Evolutionary conservation across 1,140 invertebrate species (phyloP).

Genomic region (Apis dorsata): DNA sequence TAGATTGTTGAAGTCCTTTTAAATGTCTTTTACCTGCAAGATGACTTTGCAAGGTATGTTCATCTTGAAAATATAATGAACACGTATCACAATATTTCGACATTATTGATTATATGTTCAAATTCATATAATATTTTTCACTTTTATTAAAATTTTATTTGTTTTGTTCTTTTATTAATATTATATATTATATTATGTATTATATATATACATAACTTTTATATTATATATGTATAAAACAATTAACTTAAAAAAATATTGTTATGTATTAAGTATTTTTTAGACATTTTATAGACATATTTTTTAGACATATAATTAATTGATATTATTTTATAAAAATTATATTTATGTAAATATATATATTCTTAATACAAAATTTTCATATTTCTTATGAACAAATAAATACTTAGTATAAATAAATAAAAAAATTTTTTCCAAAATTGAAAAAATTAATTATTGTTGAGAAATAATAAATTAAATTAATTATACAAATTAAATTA

Average conservation of each 20-base stretch:
- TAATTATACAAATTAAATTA: too few relatives aligned
- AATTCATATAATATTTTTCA: neutral
- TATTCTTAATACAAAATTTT: too few relatives aligned
- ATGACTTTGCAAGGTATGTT: slow-evolving; percentile 69
- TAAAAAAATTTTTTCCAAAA: too few relatives aligned
- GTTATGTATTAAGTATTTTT: neutral
- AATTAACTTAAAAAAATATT: neutral
- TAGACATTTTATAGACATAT: neutral
- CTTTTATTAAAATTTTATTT: neutral
- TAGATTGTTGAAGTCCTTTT: slow-evolving; percentile 52
- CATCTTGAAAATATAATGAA: slow-evolving; percentile 67
- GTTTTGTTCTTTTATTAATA: neutral
- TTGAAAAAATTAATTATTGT: too few relatives aligned
- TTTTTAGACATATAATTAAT: neutral
- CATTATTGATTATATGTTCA: slow-evolving; percentile 45
- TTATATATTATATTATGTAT: too few relatives aligned
- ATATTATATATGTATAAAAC: neutral
- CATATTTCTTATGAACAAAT: too few relatives aligned
- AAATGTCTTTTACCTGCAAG: slow-evolving; percentile 74
- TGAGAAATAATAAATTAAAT: too few relatives aligned
- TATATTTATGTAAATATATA: too few relatives aligned
- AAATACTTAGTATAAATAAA: too few relatives aligned
- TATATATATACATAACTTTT: neutral
- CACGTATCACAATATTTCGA: slow-evolving; percentile 71
- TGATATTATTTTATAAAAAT: neutral